A percentile compares a stretch with the other conserved stretches of the same genome.
Evolutionary conservation across 2,888 invertebrate species (phyloP).

Genomic region (Acrobasis suavella): DNA sequence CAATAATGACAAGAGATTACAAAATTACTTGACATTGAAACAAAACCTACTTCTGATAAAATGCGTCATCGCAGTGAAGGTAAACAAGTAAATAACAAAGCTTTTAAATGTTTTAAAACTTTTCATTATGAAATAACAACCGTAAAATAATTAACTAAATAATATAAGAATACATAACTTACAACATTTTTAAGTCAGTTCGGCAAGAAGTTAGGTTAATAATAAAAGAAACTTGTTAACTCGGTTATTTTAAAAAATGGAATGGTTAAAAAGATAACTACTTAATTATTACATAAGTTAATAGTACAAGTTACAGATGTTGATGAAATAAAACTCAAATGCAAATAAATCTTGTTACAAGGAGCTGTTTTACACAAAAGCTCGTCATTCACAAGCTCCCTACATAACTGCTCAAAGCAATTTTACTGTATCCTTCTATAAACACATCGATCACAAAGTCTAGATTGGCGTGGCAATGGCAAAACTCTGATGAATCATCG

Average conservation of each 20-base stretch:
- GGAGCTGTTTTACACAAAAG: constrained; percentile 8
- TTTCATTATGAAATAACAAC: not conserved
- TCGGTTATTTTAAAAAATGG: no score
- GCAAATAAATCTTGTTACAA: not conserved
- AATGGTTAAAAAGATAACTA: no score
- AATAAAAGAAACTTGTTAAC: no score
- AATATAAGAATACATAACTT: no score
- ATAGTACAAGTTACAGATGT: not conserved
- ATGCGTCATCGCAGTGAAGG: not conserved
- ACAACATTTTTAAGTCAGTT: no score
- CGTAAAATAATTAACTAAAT: not conserved
- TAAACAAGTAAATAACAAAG: not conserved
- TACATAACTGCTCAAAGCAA: not conserved
- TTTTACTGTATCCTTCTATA: not conserved
- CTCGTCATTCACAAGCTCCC: constrained; percentile 9
- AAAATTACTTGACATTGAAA: not conserved
- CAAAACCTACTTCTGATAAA: not conserved
- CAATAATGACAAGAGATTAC: not conserved
- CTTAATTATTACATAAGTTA: no score
- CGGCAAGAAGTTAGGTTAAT: no score
- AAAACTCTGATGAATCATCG: constrained; percentile 51
- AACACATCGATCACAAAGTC: not conserved
- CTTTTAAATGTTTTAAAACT: not conserved
- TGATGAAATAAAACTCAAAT: not conserved
- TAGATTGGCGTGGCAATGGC: constrained; percentile 1